Evolutionary conservation across 2,113 vertebrate genomes (phyloP), one percentile per base, ranked within the genome.

Genomic region (Cheilinus undulatus): DNA sequence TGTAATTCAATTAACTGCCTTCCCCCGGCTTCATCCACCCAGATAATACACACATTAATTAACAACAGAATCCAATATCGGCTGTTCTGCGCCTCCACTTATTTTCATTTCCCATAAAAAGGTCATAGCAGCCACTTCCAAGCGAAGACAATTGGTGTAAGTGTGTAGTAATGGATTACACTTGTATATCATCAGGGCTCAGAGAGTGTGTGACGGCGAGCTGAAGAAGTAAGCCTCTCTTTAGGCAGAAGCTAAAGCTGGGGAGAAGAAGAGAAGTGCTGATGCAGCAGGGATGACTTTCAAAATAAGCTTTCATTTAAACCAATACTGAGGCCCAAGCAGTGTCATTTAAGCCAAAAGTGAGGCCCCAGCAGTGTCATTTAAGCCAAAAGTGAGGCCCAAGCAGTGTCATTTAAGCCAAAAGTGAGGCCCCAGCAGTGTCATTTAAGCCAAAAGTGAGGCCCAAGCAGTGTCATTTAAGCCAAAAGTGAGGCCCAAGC

Each of bases 21-120:
- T 86, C 89, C 89, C 80, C 78, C 7, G 90, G 91, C 86, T 86
- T 84, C 85, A 89, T 88, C 87, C 84, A 81, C 74, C 73, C 88
- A 79, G 86, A 92, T 92, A 89, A 91, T 90, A 89, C 86, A 84
- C 84, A 91, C 83, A 90, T 92, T 93, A 91, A 94, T 93, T 93
- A 92, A 89, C 86, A 88, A 76, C 86, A 76, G 87, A 90, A 91
- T 93, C 91, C 91, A 93, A 92, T 91, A 93, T 93, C 63, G 76
- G 81, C 74, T 82, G 83, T 85, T 90, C 86, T 67, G 88, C 61
- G 83, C 88, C 79, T 89, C 78, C 83, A 89, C 88, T 92, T 90
- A 88, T 91, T 92, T 91, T 88, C 86, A 86, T 90, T 91, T 89
- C 61, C 74, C 78, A 89, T 87, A 83, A 86, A 88, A 92, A 92